Base-by-base conservation (phyloP, 2,113 vertebrate species). In the Malurus melanocephalus region DNA sequence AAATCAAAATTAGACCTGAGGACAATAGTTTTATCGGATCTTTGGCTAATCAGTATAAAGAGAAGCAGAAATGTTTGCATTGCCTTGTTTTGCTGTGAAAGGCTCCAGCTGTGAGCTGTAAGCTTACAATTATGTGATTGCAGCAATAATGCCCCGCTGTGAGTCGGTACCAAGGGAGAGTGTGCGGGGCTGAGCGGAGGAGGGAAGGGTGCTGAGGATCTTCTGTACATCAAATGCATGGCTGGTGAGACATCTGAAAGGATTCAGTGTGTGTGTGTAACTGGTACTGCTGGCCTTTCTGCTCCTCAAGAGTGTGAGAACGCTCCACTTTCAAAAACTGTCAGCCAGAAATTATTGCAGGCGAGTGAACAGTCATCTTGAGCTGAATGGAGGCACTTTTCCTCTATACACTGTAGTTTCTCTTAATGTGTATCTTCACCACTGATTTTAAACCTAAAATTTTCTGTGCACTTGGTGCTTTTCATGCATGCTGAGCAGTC, bases 211-310 rank as follows among this genome's bases (percentile, higher is more conserved):
- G 80, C 86, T 66, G 74, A 60, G 69, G 40, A 23, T 60, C 81
- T 28, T 83, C 67, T 68, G 81, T 86, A 80, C 93, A 95, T 81
- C 77, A 43, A 51, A 30, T 69, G 62, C 77, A 12, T 35, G 51
- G 72, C 91, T 95, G 76, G 5, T 80, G 87, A 55, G 51, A 11
- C 40, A 6, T 93, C 4, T 92, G 91, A 95, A 93, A 90, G 67
- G 92, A n/a, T 95, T 51, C 94, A 67, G 46, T 90, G 92, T 86
- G 45, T 93, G 32, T 89, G 67, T 95, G 94, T 95, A 93, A 92
- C 95, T 97, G 93, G 94, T 92, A 93, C 92, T 87, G 93, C 94
- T 94, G 88, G 90, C 73, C 72, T 92, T 71, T 57, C 68, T 76
- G 77, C 40, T 65, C 61, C 94, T 93, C 71, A 7, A 28, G 38